phyloP scores from a whole-genome alignment of 1,140 invertebrate species.

The Danaus melanippus region DNA sequence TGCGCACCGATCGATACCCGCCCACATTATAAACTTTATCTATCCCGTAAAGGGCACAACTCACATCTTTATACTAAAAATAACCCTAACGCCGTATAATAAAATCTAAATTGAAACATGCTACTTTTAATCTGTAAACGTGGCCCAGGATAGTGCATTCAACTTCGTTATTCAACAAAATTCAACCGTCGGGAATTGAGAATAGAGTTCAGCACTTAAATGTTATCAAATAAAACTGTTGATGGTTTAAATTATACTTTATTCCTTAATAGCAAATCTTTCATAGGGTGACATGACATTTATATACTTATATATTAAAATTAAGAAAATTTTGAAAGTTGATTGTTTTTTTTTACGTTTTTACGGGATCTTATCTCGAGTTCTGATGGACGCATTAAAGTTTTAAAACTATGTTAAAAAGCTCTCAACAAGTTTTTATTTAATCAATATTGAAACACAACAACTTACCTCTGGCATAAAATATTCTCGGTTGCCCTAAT shows the following conservation, averaged over 20 bases:
- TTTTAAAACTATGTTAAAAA: no score
- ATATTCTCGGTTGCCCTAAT: no score
- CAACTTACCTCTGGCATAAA: no score
- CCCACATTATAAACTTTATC: constrained; percentile 40
- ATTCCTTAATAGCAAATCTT: constrained; percentile 12
- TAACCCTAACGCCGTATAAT: constrained; percentile 12
- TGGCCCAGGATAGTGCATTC: constrained; percentile 21
- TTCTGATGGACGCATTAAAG: no score
- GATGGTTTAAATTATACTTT: constrained; percentile 10
- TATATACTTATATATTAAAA: neutral
- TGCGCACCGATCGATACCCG: constrained; percentile 58
- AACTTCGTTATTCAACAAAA: constrained; percentile 6
- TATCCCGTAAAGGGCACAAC: constrained; percentile 27
- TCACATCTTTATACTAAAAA: constrained; percentile 3
- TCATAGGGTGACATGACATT: constrained; percentile 8
- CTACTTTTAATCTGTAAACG: constrained; percentile 9
- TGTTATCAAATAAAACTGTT: constrained; percentile 1
- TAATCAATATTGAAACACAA: neutral
- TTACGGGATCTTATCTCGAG: no score
- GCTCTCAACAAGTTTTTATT: no score
- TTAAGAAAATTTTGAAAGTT: neutral
- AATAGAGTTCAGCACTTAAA: constrained; percentile 6
- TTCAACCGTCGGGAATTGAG: neutral
- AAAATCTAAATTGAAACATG: constrained; percentile 12
- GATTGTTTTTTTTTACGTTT: neutral